These are phyloP conservation scores for Benitochromis conjunctus DNA, from an alignment of 2,113 vertebrate species.

Conservation along the genomic window DNA sequence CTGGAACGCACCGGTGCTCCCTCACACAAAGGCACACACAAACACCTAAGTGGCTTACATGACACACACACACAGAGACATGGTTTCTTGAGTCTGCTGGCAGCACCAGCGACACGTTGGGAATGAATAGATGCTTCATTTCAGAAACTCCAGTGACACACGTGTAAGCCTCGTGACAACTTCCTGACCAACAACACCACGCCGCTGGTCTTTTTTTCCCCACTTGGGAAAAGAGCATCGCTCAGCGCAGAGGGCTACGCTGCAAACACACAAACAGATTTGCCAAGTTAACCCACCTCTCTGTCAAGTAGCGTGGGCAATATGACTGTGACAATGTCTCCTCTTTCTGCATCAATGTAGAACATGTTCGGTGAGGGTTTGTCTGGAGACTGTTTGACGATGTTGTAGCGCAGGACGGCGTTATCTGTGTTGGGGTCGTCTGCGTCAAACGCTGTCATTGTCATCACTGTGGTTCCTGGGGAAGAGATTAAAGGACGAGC, in stretches of 20 bases:
- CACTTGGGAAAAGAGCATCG: background rate
- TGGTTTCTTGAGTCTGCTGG: background rate
- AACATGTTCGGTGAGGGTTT: constrained; percentile 97
- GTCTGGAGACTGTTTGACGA: constrained; percentile 88
- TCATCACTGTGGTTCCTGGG: constrained; percentile 92
- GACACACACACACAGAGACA: background rate
- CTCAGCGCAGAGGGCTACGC: background rate
- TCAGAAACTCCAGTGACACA: background rate
- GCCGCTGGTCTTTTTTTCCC: background rate
- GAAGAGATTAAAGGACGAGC: background rate
- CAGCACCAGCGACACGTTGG: background rate
- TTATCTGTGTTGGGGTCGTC: constrained; percentile 90
- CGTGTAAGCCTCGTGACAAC: background rate
- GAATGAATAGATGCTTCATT: background rate
- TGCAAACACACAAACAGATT: background rate
- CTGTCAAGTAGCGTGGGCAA: constrained; percentile 85
- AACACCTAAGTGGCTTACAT: background rate
- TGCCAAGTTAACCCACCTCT: constrained; percentile 77
- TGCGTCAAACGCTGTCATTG: constrained; percentile 88
- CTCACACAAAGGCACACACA: background rate
- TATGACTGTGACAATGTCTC: constrained; percentile 94
- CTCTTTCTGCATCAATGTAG: constrained; percentile 93
- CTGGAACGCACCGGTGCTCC: constrained; percentile 5
- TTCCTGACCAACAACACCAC: background rate
- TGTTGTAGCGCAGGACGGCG: constrained; percentile 89